Percentiles rank a stretch among this genome's conserved stretches.
Evolutionary conservation across 2,888 invertebrate genomes (phyloP).

Genomic region (Pheosia gnoma): DNA sequence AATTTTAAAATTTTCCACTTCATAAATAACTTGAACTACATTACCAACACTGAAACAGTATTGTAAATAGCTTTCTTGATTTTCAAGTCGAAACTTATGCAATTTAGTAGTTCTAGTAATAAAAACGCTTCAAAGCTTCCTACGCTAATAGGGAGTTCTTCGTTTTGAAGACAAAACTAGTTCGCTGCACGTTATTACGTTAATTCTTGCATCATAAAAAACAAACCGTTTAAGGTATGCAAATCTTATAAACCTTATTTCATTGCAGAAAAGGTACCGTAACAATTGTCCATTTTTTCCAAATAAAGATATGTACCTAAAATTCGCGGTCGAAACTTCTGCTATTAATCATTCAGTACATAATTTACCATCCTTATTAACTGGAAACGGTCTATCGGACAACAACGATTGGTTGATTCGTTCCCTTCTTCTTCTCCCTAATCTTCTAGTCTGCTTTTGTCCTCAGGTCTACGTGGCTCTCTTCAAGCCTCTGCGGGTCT

Average conservation of each 20-base stretch:
- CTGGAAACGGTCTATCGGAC: no score
- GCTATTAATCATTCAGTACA: no score
- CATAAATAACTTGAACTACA: no score
- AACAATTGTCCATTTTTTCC: no score
- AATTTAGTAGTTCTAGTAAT: background rate
- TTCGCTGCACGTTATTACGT: background rate
- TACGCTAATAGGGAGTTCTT: background rate
- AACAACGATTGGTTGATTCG: no score
- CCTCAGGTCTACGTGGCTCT: conserved; percentile 90
- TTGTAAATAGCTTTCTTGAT: no score
- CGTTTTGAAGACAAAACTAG: background rate
- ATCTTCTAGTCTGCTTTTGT: conserved; percentile 1
- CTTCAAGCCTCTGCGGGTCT: conserved; percentile 92
- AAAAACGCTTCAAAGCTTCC: background rate
- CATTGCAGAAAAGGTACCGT: no score
- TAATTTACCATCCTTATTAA: no score
- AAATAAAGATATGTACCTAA: no score
- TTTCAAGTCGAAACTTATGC: background rate
- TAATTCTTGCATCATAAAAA: background rate
- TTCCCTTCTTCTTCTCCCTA: background rate
- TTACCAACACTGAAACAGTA: background rate
- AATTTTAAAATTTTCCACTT: no score
- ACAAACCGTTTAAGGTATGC: background rate
- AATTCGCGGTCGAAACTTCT: no score
- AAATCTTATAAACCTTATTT: no score